These are phyloP conservation scores for Hoplostethus mediterraneus DNA, from an alignment of 2,797 vertebrate genomes.

Conservation along the genomic window DNA sequence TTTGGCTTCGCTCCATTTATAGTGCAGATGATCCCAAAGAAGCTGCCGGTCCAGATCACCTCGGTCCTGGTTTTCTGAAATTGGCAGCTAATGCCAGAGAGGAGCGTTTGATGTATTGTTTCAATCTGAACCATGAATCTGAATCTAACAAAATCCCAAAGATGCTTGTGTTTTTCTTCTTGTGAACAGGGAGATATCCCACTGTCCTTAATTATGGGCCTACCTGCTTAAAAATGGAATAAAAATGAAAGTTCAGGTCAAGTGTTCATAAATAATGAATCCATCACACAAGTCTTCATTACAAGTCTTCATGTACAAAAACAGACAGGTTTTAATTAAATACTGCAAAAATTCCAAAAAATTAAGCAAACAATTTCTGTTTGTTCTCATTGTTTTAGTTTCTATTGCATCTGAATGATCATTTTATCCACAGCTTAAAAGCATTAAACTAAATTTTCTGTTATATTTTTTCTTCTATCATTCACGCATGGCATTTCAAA, in stretches of 20 bases:
- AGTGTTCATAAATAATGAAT: slow-evolving; percentile 18
- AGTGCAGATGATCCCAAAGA: background rate
- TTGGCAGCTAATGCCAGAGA: no score
- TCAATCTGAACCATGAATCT: no score
- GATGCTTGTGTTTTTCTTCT: no score
- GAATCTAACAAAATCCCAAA: background rate
- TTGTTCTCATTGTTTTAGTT: slow-evolving; percentile 76
- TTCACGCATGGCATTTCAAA: slow-evolving; percentile 73
- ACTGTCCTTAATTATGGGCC: no score
- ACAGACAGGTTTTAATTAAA: slow-evolving; percentile 79
- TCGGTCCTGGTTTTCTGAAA: no score
- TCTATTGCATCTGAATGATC: slow-evolving; percentile 78
- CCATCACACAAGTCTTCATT: slow-evolving; percentile 17
- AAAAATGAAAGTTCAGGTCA: slow-evolving; percentile 12
- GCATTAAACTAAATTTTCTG: slow-evolving; percentile 64
- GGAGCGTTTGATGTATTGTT: no score
- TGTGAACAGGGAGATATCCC: no score
- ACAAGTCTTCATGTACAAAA: slow-evolving; percentile 64
- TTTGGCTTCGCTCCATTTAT: background rate
- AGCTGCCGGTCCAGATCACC: no score
- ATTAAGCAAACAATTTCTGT: slow-evolving; percentile 64
- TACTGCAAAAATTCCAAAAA: slow-evolving; percentile 63
- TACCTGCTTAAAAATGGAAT: background rate
- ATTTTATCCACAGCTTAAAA: slow-evolving; percentile 73
- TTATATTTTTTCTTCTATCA: slow-evolving; percentile 50